Conservation (phyloP, 2,888 invertebrate species). For the Gastracanthus pulcherrimus region DNA sequence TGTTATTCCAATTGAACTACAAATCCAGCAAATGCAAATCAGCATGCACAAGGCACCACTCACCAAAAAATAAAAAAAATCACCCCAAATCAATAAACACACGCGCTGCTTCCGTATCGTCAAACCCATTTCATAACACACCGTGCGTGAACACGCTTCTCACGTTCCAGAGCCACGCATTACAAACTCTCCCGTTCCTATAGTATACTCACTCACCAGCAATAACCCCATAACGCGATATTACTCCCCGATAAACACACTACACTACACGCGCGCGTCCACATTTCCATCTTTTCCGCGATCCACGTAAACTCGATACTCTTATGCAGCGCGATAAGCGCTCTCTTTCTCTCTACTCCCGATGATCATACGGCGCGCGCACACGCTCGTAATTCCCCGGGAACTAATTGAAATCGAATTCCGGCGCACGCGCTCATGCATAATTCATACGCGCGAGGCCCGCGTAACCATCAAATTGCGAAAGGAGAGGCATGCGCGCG, state of each 20-base stretch:
- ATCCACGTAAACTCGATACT: conserved; percentile 1
- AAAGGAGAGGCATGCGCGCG: not conserved
- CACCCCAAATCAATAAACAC: not conserved
- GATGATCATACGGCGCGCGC: not conserved
- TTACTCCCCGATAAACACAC: not conserved
- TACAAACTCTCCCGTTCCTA: too few species aligned
- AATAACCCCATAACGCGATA: conserved; percentile 1
- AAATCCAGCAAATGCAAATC: too few species aligned
- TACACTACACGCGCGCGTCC: not conserved
- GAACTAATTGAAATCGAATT: conserved; percentile 48
- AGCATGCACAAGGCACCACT: not conserved
- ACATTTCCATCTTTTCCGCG: not conserved
- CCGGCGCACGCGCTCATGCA: conserved; percentile 8
- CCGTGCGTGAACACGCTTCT: not conserved
- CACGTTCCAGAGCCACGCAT: conserved; percentile 1
- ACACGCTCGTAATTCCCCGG: conserved; percentile 1
- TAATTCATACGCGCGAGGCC: conserved; percentile 36
- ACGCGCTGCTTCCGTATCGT: not conserved
- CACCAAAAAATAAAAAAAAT: not conserved
- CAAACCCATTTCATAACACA: not conserved
- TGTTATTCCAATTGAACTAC: too few species aligned
- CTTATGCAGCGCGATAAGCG: not conserved
- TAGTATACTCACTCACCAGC: not conserved
- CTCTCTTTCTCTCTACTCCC: not conserved
- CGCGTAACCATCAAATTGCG: too few species aligned